Evolutionary conservation across 2,113 vertebrate genomes (phyloP), one percentile per base, ranked within the genome.

Genomic region (Protobothrops mucrosquamatus): DNA sequence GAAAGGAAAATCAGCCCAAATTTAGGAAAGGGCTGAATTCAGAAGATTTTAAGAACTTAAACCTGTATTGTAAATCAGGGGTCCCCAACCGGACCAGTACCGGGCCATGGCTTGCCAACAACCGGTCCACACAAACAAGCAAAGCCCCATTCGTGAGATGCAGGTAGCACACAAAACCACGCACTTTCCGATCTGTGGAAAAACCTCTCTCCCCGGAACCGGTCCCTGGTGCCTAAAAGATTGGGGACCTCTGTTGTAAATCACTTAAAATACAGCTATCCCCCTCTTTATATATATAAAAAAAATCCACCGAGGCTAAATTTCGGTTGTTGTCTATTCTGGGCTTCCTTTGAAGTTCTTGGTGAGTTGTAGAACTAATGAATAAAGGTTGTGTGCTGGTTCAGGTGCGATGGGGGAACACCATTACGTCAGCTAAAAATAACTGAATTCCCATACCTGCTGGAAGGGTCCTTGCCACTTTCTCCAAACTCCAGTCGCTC

Each of bases 401-500:
- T 87, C 46, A 0, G 4, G 3, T 29, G 23, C 6, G 18, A 10
- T 1, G 15, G 3, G 29, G 29, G 20, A n/a, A 9, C 14, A 8
- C 51, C 18, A 20, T 54, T 3, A 52, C 9, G 0, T 34, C 54
- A 24, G 4, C n/a, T n/a, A 22, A 88, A 88, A 22, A 54, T 5
- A 57, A 3, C 1, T 26, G 14, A 29, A 1, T 52, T 55, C 15
- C 23, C 95, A 6, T 64, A 95, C 95, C 94, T 46, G 52, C 18
- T 1, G 93, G 55, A 5, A 91, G 81, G 22, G 95, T 95, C 26
- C 15, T 88, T 22, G 88, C 90, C 7, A 81, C 89, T 39, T 23
- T 85, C 29, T 85, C 88, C 2, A 29, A 2, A n/a, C 95, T 95
- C 95, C 95, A 95, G 46, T 94, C 52, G 3, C 95, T 95, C 95